Conservation (phyloP, 2,888 invertebrate species). For the Salpingus planirostris region DNA sequence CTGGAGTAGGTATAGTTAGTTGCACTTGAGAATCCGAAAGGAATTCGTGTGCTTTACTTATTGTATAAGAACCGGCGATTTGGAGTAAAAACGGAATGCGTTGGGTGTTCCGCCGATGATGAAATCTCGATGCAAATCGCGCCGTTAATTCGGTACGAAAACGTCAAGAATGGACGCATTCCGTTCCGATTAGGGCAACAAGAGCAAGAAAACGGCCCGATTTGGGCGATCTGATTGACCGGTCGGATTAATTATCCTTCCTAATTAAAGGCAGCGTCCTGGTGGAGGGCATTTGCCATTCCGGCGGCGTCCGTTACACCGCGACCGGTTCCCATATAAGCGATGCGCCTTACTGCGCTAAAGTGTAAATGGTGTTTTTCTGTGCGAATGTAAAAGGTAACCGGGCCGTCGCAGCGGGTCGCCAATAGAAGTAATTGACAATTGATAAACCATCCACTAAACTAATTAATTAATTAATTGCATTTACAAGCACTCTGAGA, state of each 20-base stretch:
- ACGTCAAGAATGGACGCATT: no score
- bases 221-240: conserved; percentile 39
- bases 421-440: conserved; percentile 37
- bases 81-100: no score
- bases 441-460: conserved; percentile 38
- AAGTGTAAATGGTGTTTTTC: conserved; percentile 41
- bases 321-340: conserved; percentile 34
- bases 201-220: conserved; percentile 16
- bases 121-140: no score
- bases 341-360: conserved; percentile 30
- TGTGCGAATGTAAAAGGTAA: conserved; percentile 32
- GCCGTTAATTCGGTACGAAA: no score
- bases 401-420: conserved; percentile 24
- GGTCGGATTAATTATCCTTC: conserved; percentile 38
- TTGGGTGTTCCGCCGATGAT: no score
- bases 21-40: no score
- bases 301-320: conserved; percentile 25
- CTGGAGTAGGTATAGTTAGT: no score
- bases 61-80: no score
- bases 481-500: conserved; percentile 25
- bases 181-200: neutral
- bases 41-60: no score
- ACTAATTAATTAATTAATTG: conserved; percentile 41
- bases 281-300: conserved; percentile 33
- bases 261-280: conserved; percentile 37